Evolutionary conservation across 2,888 invertebrate species (phyloP).

Genomic region (Caenorhabditis virilis): DNA sequence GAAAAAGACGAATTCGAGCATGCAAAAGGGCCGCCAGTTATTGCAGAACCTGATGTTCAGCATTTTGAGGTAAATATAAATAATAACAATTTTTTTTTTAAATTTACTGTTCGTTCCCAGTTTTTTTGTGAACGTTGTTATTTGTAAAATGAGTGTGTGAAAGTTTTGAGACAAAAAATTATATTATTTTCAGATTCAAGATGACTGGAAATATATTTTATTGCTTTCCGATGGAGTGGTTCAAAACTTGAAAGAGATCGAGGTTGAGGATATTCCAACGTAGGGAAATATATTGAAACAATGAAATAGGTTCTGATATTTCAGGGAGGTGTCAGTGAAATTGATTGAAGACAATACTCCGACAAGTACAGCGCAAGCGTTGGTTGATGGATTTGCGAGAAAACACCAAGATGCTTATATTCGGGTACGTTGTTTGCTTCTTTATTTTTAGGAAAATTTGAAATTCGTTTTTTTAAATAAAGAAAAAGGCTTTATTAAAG

Average conservation of each 20-base stretch:
- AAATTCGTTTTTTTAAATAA: no score
- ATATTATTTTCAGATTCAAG: conserved; percentile 34
- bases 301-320: conserved; percentile 2
- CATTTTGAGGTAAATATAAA: conserved; percentile 16
- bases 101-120: no score
- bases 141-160: no score
- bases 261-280: conserved; percentile 36
- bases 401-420: conserved; percentile 37
- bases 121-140: no score
- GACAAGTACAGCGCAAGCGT: conserved; percentile 30
- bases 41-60: conserved; percentile 30
- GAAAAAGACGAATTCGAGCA: conserved; percentile 33
- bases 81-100: background rate
- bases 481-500: no score
- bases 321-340: conserved; percentile 28
- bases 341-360: conserved; percentile 28
- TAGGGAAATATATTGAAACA: no score
- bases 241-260: conserved; percentile 41
- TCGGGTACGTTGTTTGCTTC: conserved; percentile 6
- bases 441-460: background rate
- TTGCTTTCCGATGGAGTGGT: conserved; percentile 44
- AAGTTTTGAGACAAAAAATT: no score
- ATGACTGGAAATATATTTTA: conserved; percentile 32
- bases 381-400: conserved; percentile 29
- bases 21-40: conserved; percentile 39